phyloP scores from a whole-genome alignment of 2,888 invertebrate genomes.

The Eristalis pertinax region DNA sequence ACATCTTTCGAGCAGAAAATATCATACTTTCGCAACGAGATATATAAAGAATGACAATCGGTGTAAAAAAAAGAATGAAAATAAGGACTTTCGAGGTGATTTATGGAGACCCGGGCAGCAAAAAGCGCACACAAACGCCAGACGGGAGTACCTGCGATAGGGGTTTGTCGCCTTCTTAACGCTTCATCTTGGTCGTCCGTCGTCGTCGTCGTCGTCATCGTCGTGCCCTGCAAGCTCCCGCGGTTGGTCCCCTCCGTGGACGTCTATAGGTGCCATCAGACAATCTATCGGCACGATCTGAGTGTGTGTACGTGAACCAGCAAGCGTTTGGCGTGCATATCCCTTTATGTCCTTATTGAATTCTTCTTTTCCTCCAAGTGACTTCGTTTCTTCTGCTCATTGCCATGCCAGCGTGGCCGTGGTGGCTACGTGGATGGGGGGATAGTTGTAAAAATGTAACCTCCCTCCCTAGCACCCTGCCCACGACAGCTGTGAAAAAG shows the following conservation, averaged over 20 bases:
- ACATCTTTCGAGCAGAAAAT: conserved; percentile 36
- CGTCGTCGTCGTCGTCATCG: background rate
- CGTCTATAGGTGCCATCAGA: conserved; percentile 34
- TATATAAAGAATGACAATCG: conserved; percentile 58
- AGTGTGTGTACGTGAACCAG: background rate
- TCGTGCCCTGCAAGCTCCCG: too few species aligned
- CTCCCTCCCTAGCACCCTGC: background rate
- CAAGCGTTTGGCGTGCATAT: conserved; percentile 52
- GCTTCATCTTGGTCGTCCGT: conserved; percentile 57
- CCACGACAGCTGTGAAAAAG: conserved; percentile 34
- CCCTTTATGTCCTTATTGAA: conserved; percentile 66
- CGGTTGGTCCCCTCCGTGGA: background rate
- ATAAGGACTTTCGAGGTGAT: conserved; percentile 62
- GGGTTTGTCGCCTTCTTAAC: conserved; percentile 62
- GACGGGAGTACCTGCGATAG: conserved; percentile 34
- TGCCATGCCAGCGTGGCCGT: background rate
- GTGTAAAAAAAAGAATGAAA: conserved; percentile 47
- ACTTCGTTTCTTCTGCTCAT: conserved; percentile 7
- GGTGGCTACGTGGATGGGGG: background rate
- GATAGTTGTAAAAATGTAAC: conserved; percentile 45
- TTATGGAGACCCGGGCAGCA: conserved; percentile 44
- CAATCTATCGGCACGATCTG: conserved; percentile 46
- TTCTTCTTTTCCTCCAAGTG: conserved; percentile 40
- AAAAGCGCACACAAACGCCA: conserved; percentile 23
- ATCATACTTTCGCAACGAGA: conserved; percentile 43